Percentiles rank a stretch among this genome's conserved stretches.
Conservation (phyloP, 2,888 invertebrate species). For the Epinotia nisella region DNA sequence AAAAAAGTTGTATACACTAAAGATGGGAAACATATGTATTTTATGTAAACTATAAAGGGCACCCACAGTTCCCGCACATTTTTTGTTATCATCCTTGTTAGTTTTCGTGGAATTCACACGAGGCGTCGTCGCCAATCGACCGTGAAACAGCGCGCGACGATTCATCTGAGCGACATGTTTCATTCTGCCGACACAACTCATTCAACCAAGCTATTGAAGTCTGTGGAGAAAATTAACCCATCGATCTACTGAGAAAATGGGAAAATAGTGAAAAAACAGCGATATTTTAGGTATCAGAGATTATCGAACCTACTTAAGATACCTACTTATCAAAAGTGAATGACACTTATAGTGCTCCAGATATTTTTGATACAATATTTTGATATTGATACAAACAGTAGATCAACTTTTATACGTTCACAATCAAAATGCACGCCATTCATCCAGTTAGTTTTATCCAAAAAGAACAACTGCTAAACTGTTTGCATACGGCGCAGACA, state of each 20-base stretch:
- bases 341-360: background rate
- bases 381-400: background rate
- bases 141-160: constrained; percentile 81
- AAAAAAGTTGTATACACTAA: no score
- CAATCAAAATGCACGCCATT: constrained; percentile 40
- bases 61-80: background rate
- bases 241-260: constrained; percentile 51
- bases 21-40: no score
- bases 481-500: constrained; percentile 33
- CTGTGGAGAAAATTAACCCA: constrained; percentile 55
- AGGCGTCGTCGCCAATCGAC: constrained; percentile 67
- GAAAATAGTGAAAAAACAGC: background rate
- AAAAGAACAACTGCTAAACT: constrained; percentile 33
- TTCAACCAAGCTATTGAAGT: constrained; percentile 23
- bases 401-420: constrained; percentile 13
- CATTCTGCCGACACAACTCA: constrained; percentile 58
- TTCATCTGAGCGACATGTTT: constrained; percentile 70
- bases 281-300: no score
- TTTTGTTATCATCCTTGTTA: constrained; percentile 9
- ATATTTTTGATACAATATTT: background rate
- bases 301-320: no score
- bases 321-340: background rate
- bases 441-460: constrained; percentile 17
- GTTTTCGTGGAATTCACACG: constrained; percentile 47
- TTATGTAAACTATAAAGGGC: background rate